phyloP scores from a whole-genome alignment of 2,797 vertebrate genomes.

The Eulemur albifrons region DNA sequence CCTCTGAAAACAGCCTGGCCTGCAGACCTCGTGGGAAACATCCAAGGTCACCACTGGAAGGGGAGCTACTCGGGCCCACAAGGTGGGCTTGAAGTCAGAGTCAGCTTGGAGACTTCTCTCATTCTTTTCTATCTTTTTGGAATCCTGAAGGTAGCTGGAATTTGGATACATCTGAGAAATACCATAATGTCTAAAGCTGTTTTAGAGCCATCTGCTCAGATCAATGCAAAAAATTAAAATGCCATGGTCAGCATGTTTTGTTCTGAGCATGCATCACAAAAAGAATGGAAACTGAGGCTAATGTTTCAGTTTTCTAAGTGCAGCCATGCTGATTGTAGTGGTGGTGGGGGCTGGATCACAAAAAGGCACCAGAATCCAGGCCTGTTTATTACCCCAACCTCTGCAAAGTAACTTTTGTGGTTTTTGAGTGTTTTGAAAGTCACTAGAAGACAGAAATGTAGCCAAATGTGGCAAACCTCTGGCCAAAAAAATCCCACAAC shows the following conservation, averaged over 20 bases:
- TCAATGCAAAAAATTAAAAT: conserved; percentile 58
- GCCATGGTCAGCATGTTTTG: conserved; percentile 48
- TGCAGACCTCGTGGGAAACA: neutral
- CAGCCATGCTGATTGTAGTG: conserved; percentile 60
- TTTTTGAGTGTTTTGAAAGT: conserved; percentile 75
- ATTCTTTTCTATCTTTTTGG: neutral
- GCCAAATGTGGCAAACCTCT: conserved; percentile 62
- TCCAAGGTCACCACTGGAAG: neutral
- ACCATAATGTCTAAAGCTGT: neutral
- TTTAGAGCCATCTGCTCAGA: conserved; percentile 68
- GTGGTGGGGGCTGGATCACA: conserved; percentile 17
- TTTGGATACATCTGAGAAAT: conserved; percentile 55
- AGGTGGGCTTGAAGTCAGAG: neutral
- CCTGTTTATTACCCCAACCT: conserved; percentile 70
- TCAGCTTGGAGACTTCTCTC: neutral
- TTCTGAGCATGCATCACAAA: conserved; percentile 65
- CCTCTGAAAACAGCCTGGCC: neutral
- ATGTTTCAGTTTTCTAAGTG: conserved; percentile 62
- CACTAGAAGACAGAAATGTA: conserved; percentile 71
- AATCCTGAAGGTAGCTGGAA: conserved; percentile 14
- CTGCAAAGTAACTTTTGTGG: conserved; percentile 70
- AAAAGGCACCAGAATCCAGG: conserved; percentile 52
- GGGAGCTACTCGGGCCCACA: neutral
- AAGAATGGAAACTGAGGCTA: conserved; percentile 69
- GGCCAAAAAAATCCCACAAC: conserved; percentile 61